Base-by-base conservation (phyloP, 1,140 invertebrate genomes). In the Brachionus asplanchnoidis region DNA sequence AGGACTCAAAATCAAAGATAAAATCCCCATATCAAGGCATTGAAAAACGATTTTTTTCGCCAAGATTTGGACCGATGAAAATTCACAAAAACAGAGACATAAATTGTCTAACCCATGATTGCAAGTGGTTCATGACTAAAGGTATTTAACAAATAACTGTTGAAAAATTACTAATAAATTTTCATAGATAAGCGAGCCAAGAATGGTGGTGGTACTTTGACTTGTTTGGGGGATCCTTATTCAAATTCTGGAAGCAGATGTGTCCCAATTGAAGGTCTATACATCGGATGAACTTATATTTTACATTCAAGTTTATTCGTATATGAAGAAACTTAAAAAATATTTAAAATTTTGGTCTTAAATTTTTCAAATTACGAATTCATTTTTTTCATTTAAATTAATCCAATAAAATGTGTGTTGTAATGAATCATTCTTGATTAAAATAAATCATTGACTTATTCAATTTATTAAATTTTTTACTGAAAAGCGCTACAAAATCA, bases 201-300 rank as follows among this genome's bases (percentile, higher is more conserved):
- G 14, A 77, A 77, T 77, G 73, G 73, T 50, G 73, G 26, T 50
- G 73, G 73, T 14, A 50, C 73, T 26, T 50, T 77, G 26, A 77
- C 79, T 46, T 82, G 79, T 17, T 20, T 82, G n/a, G 79, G 79
- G 0, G 65, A 68, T 65, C 79, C 79, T 11, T 82, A 82, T 46
- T 42, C 53, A 42, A 60, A 82, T 14, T 26, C 20, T 60, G 79
- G 79, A 65, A 65, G 79, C 32, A 17, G 79, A 65, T 82, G 79
- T 68, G 53, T 82, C 3, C 79, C 79, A 11, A 82, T 82, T 46
- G 79, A 82, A 68, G 79, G 79, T 12, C 32, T 82, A 20, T 82
- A 65, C n/a, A 82, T 82, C 46, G 79, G 79, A 40, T 28, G 14
- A 17, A 23, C 17, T 60, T 20, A 60, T 60, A 26, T 60, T 60